Conservation (phyloP, 2,888 invertebrate genomes). For the Isoperla grammatica region DNA sequence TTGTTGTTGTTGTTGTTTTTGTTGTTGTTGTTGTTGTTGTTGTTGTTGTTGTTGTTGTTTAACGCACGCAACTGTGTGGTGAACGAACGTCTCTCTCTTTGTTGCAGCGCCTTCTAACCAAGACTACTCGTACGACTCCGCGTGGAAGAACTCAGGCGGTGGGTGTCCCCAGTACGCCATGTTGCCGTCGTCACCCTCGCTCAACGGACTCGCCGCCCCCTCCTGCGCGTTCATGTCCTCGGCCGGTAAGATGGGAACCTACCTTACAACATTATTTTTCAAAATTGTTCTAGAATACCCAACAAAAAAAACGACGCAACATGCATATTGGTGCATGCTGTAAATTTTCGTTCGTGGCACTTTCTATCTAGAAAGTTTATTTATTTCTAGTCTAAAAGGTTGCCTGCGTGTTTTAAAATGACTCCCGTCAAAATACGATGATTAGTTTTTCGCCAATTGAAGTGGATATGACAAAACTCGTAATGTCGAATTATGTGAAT, state of each 20-base stretch:
- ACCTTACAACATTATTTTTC: no score
- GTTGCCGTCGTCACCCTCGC: conserved; percentile 20
- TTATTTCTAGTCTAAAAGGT: no score
- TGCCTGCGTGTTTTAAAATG: no score
- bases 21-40: no score
- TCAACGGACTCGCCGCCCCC: conserved; percentile 15
- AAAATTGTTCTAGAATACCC: neutral
- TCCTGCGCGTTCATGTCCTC: conserved; percentile 35
- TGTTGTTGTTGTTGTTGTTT: no score
- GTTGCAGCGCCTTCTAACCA: neutral
- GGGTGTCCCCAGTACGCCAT: conserved; percentile 28
- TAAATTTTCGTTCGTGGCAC: no score
- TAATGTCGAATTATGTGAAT: neutral
- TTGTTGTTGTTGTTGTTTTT: neutral
- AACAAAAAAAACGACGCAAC: no score
- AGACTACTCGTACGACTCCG: conserved; percentile 20
- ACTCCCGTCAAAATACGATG: no score
- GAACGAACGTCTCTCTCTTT: no score
- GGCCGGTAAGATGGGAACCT: conserved; percentile 31
- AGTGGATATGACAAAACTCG: neutral
- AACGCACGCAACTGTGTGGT: no score
- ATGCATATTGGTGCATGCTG: neutral
- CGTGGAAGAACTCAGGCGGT: conserved; percentile 28
- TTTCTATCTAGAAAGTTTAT: no score
- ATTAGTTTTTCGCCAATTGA: no score